These are phyloP conservation scores for Papilio helenus DNA, from an alignment of 1,140 invertebrate genomes.

Conservation along the genomic window DNA sequence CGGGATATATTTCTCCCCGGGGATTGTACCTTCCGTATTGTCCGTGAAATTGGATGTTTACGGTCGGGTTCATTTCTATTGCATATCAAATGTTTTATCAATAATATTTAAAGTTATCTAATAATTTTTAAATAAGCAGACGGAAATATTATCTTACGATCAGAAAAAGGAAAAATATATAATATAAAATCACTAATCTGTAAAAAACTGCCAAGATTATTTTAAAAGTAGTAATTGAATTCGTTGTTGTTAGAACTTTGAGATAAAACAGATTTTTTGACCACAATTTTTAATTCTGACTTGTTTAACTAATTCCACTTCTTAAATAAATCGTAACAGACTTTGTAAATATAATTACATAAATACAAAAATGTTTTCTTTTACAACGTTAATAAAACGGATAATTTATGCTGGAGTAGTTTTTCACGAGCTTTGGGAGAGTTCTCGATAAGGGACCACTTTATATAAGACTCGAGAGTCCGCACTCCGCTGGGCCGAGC, in stretches of 20 bases:
- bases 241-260: not conserved
- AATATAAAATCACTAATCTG: no score
- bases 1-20: slow-evolving; percentile 14
- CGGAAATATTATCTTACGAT: not conserved
- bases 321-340: not conserved
- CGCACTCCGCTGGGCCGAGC: not conserved
- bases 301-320: not conserved
- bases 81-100: slow-evolving; percentile 14
- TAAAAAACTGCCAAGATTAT: no score
- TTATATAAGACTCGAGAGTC: slow-evolving; percentile 1
- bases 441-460: not conserved
- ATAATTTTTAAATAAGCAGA: not conserved
- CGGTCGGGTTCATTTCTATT: not conserved
- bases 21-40: slow-evolving; percentile 26
- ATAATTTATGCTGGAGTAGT: slow-evolving; percentile 12
- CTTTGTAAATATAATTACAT: not conserved
- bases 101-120: not conserved
- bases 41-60: slow-evolving; percentile 33
- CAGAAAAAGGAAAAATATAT: no score
- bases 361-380: not conserved
- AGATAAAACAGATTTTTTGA: no score
- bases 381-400: not conserved
- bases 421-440: not conserved
- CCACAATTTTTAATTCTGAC: no score
- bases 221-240: no score